Evolutionary conservation across 2,888 invertebrate species (phyloP), one percentile per base, ranked within the genome.

Genomic region (Chloroclystis v-ata): DNA sequence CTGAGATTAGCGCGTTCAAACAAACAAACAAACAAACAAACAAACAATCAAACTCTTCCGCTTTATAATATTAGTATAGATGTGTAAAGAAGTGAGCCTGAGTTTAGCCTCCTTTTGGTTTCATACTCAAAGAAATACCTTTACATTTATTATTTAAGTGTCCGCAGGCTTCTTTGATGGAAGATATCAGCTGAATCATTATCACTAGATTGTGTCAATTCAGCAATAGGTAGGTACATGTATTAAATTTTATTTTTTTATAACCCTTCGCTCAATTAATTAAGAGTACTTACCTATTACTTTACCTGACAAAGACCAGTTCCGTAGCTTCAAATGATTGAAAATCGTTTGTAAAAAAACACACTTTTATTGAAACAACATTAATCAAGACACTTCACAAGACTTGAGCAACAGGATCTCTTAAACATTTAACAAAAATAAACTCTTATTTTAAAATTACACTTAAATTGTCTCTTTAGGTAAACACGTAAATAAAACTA

Each of bases 361-460:
- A 76, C 78, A 65, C 72, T 79, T 84, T 81, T 80, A 71, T 79
- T 71, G 3, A 75, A 71, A 73, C 68, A 67, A 65, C 40, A 61
- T 66, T 61, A 65, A 60, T 52, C 65, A 61, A 56, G 47, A 53
- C 44, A 49, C 38, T 52, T 47, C 67, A 69, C 74, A 68, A 75
- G 69, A 72, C 50, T 84, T 84, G 84, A 85, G 84, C 85, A 84
- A 82, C 72, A 75, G 59, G 14, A 33, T 14, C 10, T 16, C 32
- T 33, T 33, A 33, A 16, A 33, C 32, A 13, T 61, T 39, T 64
- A 71, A 73, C 70, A 73, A 78, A 79, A 70, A 67, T 50, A 49
- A 67, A 66, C 59, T 65, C 65, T 75, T 69, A 74, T 58, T 60
- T 53, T 60, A 53, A 61, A 66, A 60, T 59, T 58, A 69, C 72